These are phyloP conservation scores for Amitus sp. DNA, from an alignment of 2,888 invertebrate genomes.

Conservation along the genomic window DNA sequence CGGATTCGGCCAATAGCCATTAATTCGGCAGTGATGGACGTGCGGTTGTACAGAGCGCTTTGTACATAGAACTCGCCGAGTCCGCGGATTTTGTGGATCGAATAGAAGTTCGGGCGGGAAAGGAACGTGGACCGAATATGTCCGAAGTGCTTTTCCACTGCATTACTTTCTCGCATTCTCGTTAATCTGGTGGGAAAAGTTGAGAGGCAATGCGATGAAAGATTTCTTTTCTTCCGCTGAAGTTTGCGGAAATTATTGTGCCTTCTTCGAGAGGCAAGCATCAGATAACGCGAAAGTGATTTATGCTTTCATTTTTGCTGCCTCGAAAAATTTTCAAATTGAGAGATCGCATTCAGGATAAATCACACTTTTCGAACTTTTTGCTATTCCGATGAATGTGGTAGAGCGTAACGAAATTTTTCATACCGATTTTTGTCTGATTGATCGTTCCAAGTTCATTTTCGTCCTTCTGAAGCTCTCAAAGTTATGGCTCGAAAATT, in stretches of 20 bases:
- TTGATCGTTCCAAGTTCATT: no score
- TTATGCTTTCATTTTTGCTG: not conserved
- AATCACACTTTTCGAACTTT: not conserved
- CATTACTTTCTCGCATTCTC: slow-evolving; percentile 8
- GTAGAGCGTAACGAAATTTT: no score
- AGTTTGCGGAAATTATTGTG: slow-evolving; percentile 11
- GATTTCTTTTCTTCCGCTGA: slow-evolving; percentile 5
- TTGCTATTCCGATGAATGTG: not conserved
- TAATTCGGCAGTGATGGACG: slow-evolving; percentile 15
- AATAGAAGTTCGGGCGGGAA: slow-evolving; percentile 11
- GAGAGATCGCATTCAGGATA: not conserved
- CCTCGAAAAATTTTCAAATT: not conserved
- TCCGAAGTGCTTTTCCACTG: slow-evolving; percentile 9
- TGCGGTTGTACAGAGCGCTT: slow-evolving; percentile 4
- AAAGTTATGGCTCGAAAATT: no score
- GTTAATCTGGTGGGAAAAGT: slow-evolving; percentile 8
- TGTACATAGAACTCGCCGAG: slow-evolving; percentile 10
- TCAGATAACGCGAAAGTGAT: not conserved
- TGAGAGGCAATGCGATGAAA: slow-evolving; percentile 11
- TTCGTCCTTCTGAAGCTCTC: no score
- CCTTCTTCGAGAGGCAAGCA: slow-evolving; percentile 1
- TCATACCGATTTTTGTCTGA: no score
- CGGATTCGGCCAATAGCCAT: slow-evolving; percentile 8
- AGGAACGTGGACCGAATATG: slow-evolving; percentile 26
- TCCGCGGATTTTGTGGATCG: slow-evolving; percentile 7